Percentiles rank a stretch among this genome's conserved stretches.
Conservation (phyloP, 2,113 vertebrate genomes). For the Salvator merianae region DNA sequence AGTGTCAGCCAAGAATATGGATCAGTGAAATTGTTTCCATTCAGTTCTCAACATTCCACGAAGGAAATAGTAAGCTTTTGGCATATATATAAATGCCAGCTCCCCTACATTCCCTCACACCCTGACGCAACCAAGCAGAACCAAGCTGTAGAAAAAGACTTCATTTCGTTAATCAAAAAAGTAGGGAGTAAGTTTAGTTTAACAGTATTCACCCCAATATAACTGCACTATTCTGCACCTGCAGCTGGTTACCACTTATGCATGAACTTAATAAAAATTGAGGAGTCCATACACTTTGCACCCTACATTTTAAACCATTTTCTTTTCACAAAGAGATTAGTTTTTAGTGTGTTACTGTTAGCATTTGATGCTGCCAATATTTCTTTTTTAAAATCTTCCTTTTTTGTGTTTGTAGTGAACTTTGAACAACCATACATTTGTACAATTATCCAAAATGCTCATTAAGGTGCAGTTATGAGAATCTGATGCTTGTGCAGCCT, state of each 20-base stretch:
- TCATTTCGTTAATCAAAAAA: neutral
- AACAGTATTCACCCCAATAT: neutral
- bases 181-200: neutral
- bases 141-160: too few relatives aligned
- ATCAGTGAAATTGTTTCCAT: neutral
- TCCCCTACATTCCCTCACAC: too few relatives aligned
- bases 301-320: neutral
- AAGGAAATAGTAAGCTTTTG: neutral
- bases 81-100: too few relatives aligned
- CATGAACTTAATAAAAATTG: neutral
- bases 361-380: neutral
- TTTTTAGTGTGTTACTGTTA: neutral
- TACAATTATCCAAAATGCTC: too few relatives aligned
- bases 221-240: neutral
- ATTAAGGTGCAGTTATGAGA: too few relatives aligned
- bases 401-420: too few relatives aligned
- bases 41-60: neutral
- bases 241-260: too few relatives aligned
- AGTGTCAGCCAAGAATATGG: neutral
- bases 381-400: neutral
- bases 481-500: too few relatives aligned
- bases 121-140: too few relatives aligned
- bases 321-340: neutral
- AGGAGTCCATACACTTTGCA: neutral
- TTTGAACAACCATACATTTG: too few relatives aligned